phyloP scores from a whole-genome alignment of 2,797 vertebrate species.

The Vultur gryphus region DNA sequence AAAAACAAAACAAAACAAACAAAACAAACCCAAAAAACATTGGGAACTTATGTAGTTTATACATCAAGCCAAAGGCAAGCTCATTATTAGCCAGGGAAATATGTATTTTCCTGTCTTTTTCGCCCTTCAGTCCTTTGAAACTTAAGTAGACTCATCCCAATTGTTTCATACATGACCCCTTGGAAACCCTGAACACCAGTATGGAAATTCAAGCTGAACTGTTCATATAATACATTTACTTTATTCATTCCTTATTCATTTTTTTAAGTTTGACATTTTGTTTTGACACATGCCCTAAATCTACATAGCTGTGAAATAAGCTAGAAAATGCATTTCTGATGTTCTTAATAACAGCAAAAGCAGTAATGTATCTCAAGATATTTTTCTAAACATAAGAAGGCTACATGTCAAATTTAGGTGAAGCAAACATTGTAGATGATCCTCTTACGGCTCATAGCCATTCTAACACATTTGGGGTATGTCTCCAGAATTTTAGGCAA shows the following conservation, averaged over 20 bases:
- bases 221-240: neutral
- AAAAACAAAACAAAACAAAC: accelerated
- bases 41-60: neutral
- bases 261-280: neutral
- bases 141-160: neutral
- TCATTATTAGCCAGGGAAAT: too few relatives aligned
- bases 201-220: neutral
- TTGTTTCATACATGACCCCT: neutral
- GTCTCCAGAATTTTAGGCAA: neutral
- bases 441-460: neutral
- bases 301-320: neutral
- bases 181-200: neutral
- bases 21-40: neutral
- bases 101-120: neutral
- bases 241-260: neutral
- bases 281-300: neutral
- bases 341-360: neutral
- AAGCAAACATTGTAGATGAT: neutral
- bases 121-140: neutral
- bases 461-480: neutral
- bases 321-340: neutral
- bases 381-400: neutral
- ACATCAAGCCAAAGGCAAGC: neutral
- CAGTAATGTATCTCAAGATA: neutral
- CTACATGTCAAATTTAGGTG: neutral